Evolutionary conservation across 92 coral and sea anemone genomes (phyloP).

Genomic region (Porites cylindrica): DNA sequence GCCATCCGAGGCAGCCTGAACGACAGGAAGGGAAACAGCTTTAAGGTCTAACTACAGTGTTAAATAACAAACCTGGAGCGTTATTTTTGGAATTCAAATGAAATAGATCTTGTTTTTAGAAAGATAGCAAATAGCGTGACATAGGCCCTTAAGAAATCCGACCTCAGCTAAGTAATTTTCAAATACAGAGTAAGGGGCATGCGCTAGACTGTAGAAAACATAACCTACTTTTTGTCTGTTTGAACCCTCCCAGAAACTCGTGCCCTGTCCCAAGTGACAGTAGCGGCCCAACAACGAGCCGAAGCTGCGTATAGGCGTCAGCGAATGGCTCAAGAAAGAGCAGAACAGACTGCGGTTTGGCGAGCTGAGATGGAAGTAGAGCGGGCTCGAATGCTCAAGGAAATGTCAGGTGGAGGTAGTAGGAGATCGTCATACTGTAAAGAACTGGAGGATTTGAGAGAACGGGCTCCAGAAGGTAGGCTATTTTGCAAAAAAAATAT

Average conservation of each 20-base stretch:
- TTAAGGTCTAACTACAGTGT: no score
- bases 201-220: background rate
- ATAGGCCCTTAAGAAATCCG: no score
- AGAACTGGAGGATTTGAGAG: conserved; percentile 55
- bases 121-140: no score
- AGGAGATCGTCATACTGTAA: conserved; percentile 38
- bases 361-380: conserved; percentile 81
- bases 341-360: conserved; percentile 63
- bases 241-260: conserved; percentile 15
- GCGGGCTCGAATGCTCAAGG: conserved; percentile 68
- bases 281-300: conserved; percentile 79
- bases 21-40: no score
- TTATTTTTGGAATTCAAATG: no score
- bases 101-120: no score
- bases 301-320: conserved; percentile 84
- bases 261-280: conserved; percentile 65
- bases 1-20: no score
- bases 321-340: conserved; percentile 71
- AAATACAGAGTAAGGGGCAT: no score
- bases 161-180: no score
- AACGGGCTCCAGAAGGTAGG: conserved; percentile 64
- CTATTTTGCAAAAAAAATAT: background rate
- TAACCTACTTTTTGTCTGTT: background rate
- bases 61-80: no score
- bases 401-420: conserved; percentile 47